Base-by-base conservation (phyloP, 2,888 invertebrate genomes). In the Erannis defoliaria region DNA sequence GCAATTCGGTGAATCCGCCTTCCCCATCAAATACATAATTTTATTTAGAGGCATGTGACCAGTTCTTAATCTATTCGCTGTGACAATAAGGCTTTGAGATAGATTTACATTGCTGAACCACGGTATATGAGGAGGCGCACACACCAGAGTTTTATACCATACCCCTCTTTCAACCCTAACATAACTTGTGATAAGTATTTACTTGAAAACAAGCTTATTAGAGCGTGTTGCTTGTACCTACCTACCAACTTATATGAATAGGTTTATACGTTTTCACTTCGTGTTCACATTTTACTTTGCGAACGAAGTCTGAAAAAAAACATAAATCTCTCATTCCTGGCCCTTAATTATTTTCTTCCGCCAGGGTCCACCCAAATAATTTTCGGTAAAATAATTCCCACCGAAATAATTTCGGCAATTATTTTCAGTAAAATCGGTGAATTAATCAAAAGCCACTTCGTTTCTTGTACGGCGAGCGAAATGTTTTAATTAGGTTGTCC, bases 401-500 rank as follows among this genome's bases (percentile, higher is more conserved):
- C 35, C 10, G 46, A 55, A 64, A 50, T 64, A 66, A 65, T 64
- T 62, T 53, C 33, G 45, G 55, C 50, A 55, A 59, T 59, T 59
- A 62, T 67, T 64, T 68, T 62, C 51, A 55, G 51, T 55, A 60
- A 55, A 64, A 62, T 51, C 37, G 26, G 53, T 53, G 45, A 33
- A 62, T 66, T 58, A 58, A 64, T 65, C 55, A 63, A 68, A 51
- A 59, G 54, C 49, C 63, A 57, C 60, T 61, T 61, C 62, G 56
- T 61, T 67, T 67, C 62, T 67, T 66, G 60, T 66, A 49, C 55
- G 46, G 59, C 74, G 73, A 81, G 86, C 87, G 84, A 87, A 88
- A 89, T 88, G 86, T 89, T 91, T 91, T 91, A 91, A 90, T 91
- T 91, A 90, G 90, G 84, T 81, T 82, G 88, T 83, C 85, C 84